Percentiles rank a stretch among this genome's conserved stretches.
phyloP scores from a whole-genome alignment of 2,797 vertebrate genomes.

The Acanthornis magna region DNA sequence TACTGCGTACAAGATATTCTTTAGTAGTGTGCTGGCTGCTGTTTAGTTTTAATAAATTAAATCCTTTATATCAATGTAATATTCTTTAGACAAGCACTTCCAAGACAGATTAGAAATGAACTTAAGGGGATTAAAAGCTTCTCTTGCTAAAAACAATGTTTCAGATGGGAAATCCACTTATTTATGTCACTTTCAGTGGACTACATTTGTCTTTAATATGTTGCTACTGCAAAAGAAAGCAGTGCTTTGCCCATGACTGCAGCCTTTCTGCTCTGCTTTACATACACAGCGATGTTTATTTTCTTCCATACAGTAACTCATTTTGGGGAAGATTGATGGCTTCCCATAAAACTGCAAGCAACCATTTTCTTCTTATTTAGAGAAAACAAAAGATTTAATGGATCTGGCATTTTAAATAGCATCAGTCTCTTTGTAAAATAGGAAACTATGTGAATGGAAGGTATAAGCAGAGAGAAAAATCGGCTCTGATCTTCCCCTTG shows the following conservation, averaged over 20 bases:
- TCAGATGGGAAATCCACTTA: constrained; percentile 80
- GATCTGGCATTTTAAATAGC: constrained; percentile 69
- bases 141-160: constrained; percentile 80
- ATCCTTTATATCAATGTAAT: constrained; percentile 78
- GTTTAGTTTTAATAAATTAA: constrained; percentile 79
- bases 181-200: constrained; percentile 79
- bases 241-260: constrained; percentile 40
- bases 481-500: background rate
- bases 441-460: background rate
- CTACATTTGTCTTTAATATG: constrained; percentile 72
- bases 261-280: constrained; percentile 60
- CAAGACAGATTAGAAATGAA: constrained; percentile 81
- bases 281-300: constrained; percentile 63
- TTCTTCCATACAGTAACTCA: constrained; percentile 64
- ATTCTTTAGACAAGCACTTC: constrained; percentile 78
- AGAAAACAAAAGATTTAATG: constrained; percentile 70
- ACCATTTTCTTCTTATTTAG: constrained; percentile 70
- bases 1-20: constrained; percentile 50
- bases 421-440: constrained; percentile 41
- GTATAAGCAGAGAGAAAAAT: constrained; percentile 33
- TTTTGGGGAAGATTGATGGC: constrained; percentile 74
- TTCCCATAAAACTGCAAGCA: constrained; percentile 64
- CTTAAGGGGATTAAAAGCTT: constrained; percentile 83
- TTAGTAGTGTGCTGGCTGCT: constrained; percentile 61
- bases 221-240: constrained; percentile 61